Percentiles rank a stretch among this genome's conserved stretches.
phyloP scores from a whole-genome alignment of 2,888 invertebrate species.

The Acronicta psi region DNA sequence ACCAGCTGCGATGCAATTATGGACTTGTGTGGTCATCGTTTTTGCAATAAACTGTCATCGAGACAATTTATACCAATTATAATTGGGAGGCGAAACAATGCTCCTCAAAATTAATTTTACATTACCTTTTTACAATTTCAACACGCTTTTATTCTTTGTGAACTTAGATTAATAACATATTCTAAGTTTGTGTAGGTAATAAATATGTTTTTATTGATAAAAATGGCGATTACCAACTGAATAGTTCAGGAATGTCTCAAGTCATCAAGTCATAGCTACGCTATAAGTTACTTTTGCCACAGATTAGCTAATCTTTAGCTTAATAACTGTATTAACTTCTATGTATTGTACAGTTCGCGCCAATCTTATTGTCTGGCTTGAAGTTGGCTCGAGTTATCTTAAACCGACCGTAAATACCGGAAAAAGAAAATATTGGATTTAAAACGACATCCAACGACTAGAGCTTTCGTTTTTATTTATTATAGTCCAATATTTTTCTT shows the following conservation, averaged over 20 bases:
- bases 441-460: too few species aligned
- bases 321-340: too few species aligned
- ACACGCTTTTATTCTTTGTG: background rate
- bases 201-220: constrained; percentile 40
- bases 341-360: too few species aligned
- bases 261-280: constrained; percentile 24
- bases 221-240: constrained; percentile 11
- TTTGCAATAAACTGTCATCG: constrained; percentile 45
- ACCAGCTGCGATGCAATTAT: constrained; percentile 36
- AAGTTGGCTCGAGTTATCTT: too few species aligned
- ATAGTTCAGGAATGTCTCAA: constrained; percentile 24
- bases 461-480: too few species aligned
- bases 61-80: constrained; percentile 33
- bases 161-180: background rate
- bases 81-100: constrained; percentile 27
- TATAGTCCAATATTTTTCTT: too few species aligned
- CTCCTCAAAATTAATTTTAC: constrained; percentile 40
- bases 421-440: too few species aligned
- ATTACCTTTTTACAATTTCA: constrained; percentile 27
- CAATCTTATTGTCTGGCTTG: too few species aligned
- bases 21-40: constrained; percentile 40
- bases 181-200: background rate
- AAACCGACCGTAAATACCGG: too few species aligned
- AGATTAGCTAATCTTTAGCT: too few species aligned
- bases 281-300: constrained; percentile 23